Evolutionary conservation across 2,888 invertebrate genomes (phyloP).

Genomic region (Quadroppia sp.): DNA sequence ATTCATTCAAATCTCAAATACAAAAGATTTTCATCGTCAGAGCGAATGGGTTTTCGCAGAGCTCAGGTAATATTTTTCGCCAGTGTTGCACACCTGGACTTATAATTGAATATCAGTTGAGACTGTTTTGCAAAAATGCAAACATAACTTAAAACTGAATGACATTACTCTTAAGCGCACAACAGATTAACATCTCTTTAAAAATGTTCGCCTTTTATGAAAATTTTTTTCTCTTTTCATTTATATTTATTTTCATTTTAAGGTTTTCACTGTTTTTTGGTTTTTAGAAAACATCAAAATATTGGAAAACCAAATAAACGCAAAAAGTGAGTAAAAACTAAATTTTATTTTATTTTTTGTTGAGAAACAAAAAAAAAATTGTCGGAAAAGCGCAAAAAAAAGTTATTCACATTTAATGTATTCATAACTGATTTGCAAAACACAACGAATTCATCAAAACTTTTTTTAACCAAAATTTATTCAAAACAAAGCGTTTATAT

Average conservation of each 20-base stretch:
- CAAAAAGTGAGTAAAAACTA: background rate
- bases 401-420: slow-evolving; percentile 1
- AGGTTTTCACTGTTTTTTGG: background rate
- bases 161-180: slow-evolving; percentile 26
- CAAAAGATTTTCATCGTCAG: slow-evolving; percentile 27
- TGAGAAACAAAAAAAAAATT: slow-evolving; percentile 2
- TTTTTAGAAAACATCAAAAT: background rate
- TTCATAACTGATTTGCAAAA: slow-evolving; percentile 22
- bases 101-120: slow-evolving; percentile 36
- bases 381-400: background rate
- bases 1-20: slow-evolving; percentile 35
- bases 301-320: slow-evolving; percentile 1
- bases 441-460: background rate
- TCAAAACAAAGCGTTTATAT: slow-evolving; percentile 19
- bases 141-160: slow-evolving; percentile 33
- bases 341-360: no score
- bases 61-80: no score
- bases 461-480: slow-evolving; percentile 11
- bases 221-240: background rate
- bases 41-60: slow-evolving; percentile 33
- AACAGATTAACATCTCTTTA: slow-evolving; percentile 33
- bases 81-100: slow-evolving; percentile 26
- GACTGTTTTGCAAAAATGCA: slow-evolving; percentile 19
- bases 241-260: slow-evolving; percentile 21
- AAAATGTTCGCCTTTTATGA: slow-evolving; percentile 28